These are phyloP conservation scores for Gymnocephalus cernua DNA, from an alignment of 2,113 vertebrate species.

Conservation along the genomic window DNA sequence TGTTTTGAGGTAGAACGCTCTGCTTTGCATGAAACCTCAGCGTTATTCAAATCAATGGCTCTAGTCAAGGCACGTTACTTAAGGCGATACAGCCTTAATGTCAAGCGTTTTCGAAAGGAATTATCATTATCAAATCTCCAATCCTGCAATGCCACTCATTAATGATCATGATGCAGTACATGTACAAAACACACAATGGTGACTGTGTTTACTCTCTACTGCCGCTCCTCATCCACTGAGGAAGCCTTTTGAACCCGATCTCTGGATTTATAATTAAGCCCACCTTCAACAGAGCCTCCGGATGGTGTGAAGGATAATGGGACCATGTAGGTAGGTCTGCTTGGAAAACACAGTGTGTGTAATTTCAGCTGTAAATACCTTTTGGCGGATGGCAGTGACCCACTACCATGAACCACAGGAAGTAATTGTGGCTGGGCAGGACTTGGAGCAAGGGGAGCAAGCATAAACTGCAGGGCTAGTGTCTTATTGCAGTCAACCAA, in stretches of 20 bases:
- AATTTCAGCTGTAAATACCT: slow-evolving; percentile 79
- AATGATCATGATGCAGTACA: not conserved
- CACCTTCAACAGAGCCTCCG: slow-evolving; percentile 40
- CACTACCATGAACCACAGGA: slow-evolving; percentile 70
- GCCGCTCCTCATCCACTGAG: not conserved
- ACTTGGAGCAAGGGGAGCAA: slow-evolving; percentile 62
- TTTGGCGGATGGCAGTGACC: slow-evolving; percentile 74
- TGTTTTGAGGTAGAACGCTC: not conserved
- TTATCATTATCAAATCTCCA: not conserved
- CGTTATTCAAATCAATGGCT: slow-evolving; percentile 11
- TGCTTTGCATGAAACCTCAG: slow-evolving; percentile 3
- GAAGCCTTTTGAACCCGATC: slow-evolving; percentile 19
- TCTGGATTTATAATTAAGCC: slow-evolving; percentile 66
- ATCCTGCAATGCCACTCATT: not conserved
- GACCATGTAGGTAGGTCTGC: slow-evolving; percentile 33
- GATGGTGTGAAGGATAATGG: slow-evolving; percentile 38
- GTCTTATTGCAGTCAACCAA: slow-evolving; percentile 79
- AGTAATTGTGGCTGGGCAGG: slow-evolving; percentile 67
- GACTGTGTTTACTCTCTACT: slow-evolving; percentile 28
- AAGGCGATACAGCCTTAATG: slow-evolving; percentile 1
- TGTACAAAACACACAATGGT: slow-evolving; percentile 7
- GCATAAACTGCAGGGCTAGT: slow-evolving; percentile 74
- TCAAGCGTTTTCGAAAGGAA: not conserved
- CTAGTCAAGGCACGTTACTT: not conserved
- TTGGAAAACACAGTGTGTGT: slow-evolving; percentile 63